A percentile compares a stretch with the other conserved stretches of the same genome.
Conservation (phyloP, 2,113 vertebrate species). For the Helogale parvula region DNA sequence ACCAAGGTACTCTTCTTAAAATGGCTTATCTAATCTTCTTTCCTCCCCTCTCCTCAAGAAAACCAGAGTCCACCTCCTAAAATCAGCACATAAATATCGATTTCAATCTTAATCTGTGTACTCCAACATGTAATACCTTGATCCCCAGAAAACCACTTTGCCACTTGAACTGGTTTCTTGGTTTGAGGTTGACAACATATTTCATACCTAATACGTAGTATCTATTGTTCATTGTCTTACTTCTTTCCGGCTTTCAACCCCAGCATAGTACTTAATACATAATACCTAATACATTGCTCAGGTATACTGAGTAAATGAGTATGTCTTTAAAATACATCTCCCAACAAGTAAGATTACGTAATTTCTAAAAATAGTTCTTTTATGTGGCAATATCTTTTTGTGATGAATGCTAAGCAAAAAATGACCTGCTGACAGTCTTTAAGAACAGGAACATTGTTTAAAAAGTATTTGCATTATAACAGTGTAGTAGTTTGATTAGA, state of each 20-base stretch:
- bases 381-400: neutral
- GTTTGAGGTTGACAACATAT: neutral
- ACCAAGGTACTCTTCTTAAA: neutral
- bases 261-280: neutral
- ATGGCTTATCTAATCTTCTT: neutral
- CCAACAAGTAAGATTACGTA: neutral
- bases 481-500: neutral
- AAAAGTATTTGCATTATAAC: neutral
- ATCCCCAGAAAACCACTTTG: neutral
- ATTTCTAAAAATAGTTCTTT: conserved; percentile 26
- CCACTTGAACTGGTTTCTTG: neutral
- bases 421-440: neutral
- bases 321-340: neutral
- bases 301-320: neutral
- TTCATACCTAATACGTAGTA: neutral
- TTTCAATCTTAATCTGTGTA: neutral
- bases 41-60: neutral
- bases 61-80: neutral
- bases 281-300: neutral
- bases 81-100: neutral
- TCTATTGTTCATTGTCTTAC: neutral
- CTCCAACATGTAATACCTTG: neutral
- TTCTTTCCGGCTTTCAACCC: neutral
- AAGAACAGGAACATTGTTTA: neutral
- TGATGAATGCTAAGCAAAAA: neutral